phyloP scores from a whole-genome alignment of 2,113 vertebrate species.

The Neogobius melanostomus region DNA sequence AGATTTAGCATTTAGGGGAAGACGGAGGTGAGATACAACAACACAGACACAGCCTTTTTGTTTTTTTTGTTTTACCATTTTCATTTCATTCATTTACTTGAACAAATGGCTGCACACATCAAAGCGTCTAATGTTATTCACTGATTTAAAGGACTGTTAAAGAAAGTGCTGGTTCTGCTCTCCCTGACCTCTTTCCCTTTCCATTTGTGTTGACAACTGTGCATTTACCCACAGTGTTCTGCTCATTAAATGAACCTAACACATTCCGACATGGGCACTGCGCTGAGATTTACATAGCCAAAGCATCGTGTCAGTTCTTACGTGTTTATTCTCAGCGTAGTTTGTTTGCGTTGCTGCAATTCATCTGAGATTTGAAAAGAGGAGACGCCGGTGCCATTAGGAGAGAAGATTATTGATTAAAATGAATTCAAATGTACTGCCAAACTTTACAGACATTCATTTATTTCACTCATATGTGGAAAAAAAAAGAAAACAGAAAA shows the following conservation, averaged over 20 bases:
- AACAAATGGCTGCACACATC: neutral
- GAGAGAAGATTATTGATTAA: neutral
- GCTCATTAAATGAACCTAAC: neutral
- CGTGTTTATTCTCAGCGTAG: too few relatives aligned
- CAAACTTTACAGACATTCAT: neutral
- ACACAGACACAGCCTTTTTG: neutral
- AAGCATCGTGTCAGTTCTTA: too few relatives aligned
- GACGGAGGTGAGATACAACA: constrained; percentile 20
- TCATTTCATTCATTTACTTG: neutral
- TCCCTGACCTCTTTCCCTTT: neutral
- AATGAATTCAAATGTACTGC: neutral
- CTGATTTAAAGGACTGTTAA: neutral
- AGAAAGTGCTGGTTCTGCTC: neutral
- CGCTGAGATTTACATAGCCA: too few relatives aligned
- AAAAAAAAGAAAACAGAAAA: neutral
- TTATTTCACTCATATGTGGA: neutral
- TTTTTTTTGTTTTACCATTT: neutral
- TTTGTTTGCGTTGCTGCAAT: too few relatives aligned
- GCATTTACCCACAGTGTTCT: neutral
- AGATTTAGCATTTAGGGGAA: constrained; percentile 32
- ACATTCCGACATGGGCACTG: neutral
- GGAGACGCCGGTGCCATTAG: neutral
- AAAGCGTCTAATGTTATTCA: neutral
- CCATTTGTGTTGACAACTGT: neutral
- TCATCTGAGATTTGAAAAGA: too few relatives aligned